Evolutionary conservation across 2,797 vertebrate species (phyloP), one percentile per base, ranked within the genome.

Genomic region (Bufotes viridis): DNA sequence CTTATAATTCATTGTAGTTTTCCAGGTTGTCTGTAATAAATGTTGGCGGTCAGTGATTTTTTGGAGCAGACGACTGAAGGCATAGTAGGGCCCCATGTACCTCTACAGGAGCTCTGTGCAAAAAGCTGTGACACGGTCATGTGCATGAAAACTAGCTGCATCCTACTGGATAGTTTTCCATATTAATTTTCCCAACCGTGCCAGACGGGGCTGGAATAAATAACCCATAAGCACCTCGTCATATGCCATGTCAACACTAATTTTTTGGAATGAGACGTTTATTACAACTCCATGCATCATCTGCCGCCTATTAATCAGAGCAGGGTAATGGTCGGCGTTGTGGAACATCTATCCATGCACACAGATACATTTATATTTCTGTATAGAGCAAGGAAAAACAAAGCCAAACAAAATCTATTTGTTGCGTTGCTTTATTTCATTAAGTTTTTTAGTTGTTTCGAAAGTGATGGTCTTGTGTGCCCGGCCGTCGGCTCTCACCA

Each of bases 401-500:
- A 58, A 57, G 58, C 10, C n/a, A 60, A 61, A 72, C 65, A 26
- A 24, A 55, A 74, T 49, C 8, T 22, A 17, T 84, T 42, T 49
- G 26, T 70, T 8, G 49, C 78, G 18, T 57, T 67, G 58, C 57
- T 82, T 87, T 87, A 81, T 84, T 88, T 80, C 51, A 80, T 79
- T 79, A 61, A 49, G 84, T 88, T 91, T 91, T 91, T 92, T 72
- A 81, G 89, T 90, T 89, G 81, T 88, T 82, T 86, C 84, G 88
- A 86, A 89, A 83, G 81, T 85, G 87, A 87, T 91, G 87, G 90
- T 90, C 90, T 89, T 91, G 84, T 51, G 80, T 91, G 89, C 85
- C 91, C 42, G 51, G 85, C 87, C 81, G 90, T 90, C 87, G 90
- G 91, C 90, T 92, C 90, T 91, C 90, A 91, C 92, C 90, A 58